These are phyloP conservation scores for Drosophila phalerata DNA, from an alignment of 2,888 invertebrate genomes.

Conservation along the genomic window DNA sequence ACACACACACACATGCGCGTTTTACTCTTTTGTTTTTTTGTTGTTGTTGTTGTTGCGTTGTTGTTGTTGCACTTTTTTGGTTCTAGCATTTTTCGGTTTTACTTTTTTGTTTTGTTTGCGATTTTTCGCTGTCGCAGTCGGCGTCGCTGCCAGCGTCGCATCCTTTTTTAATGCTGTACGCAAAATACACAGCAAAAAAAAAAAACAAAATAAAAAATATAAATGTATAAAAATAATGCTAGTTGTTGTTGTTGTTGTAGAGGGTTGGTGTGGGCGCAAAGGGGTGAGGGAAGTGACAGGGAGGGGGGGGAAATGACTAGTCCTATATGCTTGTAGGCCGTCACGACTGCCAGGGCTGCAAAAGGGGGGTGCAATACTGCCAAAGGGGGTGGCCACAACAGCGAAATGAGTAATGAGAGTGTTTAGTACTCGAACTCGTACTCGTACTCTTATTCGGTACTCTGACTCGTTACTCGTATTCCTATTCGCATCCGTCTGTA, in stretches of 20 bases:
- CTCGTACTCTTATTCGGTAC: neutral
- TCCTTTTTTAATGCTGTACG: constrained; percentile 74
- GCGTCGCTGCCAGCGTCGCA: constrained; percentile 68
- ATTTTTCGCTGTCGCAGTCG: constrained; percentile 49
- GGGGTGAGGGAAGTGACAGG: neutral
- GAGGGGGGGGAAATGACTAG: constrained; percentile 1
- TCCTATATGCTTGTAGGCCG: neutral
- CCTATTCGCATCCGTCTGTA: constrained; percentile 43
- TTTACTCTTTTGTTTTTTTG: constrained; percentile 47
- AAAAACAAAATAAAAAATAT: neutral
- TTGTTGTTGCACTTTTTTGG: constrained; percentile 64
- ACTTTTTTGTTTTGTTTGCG: constrained; percentile 74
- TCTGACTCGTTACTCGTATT: neutral
- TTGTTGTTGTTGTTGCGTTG: constrained; percentile 18
- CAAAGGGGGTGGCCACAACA: neutral
- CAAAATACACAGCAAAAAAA: constrained; percentile 44
- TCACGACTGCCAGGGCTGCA: constrained; percentile 1
- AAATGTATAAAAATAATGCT: constrained; percentile 50
- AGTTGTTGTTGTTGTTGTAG: constrained; percentile 39
- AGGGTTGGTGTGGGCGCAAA: constrained; percentile 2
- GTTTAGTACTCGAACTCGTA: constrained; percentile 52
- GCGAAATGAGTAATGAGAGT: constrained; percentile 74
- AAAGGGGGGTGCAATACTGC: neutral
- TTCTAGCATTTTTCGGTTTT: constrained; percentile 72
- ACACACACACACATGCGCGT: constrained; percentile 47